A percentile compares a stretch with the other conserved stretches of the same genome.
Conservation (phyloP, 2,888 invertebrate species). For the Teinopalpus imperialis region DNA sequence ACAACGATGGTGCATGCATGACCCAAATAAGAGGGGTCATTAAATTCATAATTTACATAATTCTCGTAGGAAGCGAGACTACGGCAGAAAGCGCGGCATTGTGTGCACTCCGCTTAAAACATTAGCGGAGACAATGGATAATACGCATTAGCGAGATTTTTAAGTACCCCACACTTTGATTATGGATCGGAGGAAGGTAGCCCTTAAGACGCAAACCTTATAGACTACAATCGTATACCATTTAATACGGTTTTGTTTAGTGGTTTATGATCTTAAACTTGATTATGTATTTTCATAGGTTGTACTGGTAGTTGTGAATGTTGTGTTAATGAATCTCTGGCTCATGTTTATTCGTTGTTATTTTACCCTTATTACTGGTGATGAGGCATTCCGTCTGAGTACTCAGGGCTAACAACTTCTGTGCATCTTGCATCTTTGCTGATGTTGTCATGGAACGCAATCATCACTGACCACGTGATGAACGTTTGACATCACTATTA, state of each 20-base stretch:
- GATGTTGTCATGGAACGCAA: too few species aligned
- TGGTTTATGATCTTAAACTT: too few species aligned
- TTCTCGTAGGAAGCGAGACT: conserved; percentile 13
- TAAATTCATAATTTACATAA: conserved; percentile 21
- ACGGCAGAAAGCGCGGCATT: conserved; percentile 16
- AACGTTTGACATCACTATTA: too few species aligned
- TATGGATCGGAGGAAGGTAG: background rate
- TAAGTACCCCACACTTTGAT: conserved; percentile 24
- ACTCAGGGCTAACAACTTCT: too few species aligned
- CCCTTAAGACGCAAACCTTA: background rate
- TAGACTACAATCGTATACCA: conserved; percentile 8
- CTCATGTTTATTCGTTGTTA: too few species aligned
- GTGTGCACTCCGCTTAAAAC: conserved; percentile 8
- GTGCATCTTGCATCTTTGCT: too few species aligned
- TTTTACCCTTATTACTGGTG: too few species aligned
- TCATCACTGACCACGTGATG: too few species aligned
- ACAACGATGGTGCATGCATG: conserved; percentile 9
- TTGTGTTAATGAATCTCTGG: too few species aligned
- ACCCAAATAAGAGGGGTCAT: conserved; percentile 21
- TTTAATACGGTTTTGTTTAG: too few species aligned
- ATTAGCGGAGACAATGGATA: conserved; percentile 33
- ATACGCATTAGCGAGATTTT: conserved; percentile 33
- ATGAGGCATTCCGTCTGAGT: too few species aligned
- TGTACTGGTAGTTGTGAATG: conserved; percentile 6
- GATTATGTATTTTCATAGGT: conserved; percentile 18